These are phyloP conservation scores for Nysson spinosus DNA, from an alignment of 2,888 invertebrate species.

Conservation along the genomic window DNA sequence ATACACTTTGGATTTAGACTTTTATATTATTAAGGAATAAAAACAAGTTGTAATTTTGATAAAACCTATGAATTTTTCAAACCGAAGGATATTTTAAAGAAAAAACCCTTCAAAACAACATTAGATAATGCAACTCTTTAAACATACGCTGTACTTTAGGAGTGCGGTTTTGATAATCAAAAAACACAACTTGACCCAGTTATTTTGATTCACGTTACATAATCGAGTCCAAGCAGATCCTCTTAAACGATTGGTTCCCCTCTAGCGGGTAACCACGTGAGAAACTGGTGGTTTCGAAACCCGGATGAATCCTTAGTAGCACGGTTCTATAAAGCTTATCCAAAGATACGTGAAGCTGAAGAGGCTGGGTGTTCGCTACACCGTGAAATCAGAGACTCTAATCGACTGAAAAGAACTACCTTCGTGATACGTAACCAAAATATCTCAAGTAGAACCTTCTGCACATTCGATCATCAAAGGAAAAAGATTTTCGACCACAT, in stretches of 20 bases:
- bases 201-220: slow-evolving; percentile 42
- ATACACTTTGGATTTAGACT: no score
- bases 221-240: slow-evolving; percentile 40
- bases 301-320: slow-evolving; percentile 17
- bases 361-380: neutral
- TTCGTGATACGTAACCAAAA: neutral
- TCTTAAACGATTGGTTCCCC: slow-evolving; percentile 35
- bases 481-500: no score
- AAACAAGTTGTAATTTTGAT: no score
- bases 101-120: no score
- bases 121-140: no score
- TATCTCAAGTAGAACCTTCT: neutral
- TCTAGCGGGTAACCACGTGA: slow-evolving; percentile 27
- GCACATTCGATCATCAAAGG: no score
- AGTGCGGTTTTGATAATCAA: slow-evolving; percentile 31
- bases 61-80: no score
- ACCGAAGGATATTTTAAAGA: no score
- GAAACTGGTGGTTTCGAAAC: slow-evolving; percentile 25
- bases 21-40: no score
- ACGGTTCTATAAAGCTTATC: slow-evolving; percentile 13
- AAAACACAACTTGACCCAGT: slow-evolving; percentile 47
- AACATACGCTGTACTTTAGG: no score
- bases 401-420: neutral
- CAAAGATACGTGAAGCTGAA: neutral
- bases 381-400: neutral